Conservation (phyloP, 2,113 vertebrate genomes). For the Chitala chitala region DNA sequence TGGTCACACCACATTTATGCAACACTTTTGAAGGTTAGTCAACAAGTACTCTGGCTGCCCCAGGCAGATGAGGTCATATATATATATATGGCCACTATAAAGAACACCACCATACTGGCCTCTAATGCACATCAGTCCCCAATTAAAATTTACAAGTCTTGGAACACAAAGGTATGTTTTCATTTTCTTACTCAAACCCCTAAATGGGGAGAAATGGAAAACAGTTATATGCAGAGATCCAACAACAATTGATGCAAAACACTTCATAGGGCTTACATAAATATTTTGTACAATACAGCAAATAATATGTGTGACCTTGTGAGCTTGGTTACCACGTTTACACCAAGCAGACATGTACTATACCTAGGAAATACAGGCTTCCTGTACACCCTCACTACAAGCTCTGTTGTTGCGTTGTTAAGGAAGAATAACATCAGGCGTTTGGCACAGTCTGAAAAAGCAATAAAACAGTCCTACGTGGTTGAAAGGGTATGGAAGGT, state of each 20-base stretch:
- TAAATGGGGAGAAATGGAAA: background rate
- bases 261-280: background rate
- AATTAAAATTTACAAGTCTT: background rate
- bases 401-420: slow-evolving; percentile 18
- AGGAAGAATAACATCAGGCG: slow-evolving; percentile 23
- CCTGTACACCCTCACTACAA: background rate
- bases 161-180: background rate
- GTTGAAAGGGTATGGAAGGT: background rate
- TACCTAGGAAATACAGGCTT: background rate
- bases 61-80: background rate
- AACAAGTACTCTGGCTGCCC: too few species aligned
- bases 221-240: background rate
- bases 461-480: background rate
- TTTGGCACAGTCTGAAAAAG: slow-evolving; percentile 6
- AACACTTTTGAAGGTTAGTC: too few species aligned
- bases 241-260: background rate
- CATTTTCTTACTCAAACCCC: background rate
- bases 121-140: background rate
- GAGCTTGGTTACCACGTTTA: background rate
- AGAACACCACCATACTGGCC: background rate
- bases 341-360: background rate
- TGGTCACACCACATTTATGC: too few species aligned
- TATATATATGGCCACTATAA: background rate
- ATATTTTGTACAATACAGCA: background rate
- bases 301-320: too few species aligned